Evolutionary conservation across 2,888 invertebrate species (phyloP), one percentile per base, ranked within the genome.

Genomic region (Nomada lathburiana): DNA sequence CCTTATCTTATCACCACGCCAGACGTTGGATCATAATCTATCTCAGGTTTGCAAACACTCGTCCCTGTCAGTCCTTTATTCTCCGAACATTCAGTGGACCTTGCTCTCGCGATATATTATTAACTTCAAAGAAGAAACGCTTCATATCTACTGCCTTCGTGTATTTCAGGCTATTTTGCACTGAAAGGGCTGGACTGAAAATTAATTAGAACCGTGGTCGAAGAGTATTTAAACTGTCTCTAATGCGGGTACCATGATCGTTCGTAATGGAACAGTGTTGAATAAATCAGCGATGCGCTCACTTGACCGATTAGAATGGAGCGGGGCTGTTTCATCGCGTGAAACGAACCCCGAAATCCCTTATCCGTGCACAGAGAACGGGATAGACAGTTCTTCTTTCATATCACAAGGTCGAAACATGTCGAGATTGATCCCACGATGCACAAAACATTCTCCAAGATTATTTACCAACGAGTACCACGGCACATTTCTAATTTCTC

Each of bases 401-500:
- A 23, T 64, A 68, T 64, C 5, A 5, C 18, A 16, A 26, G 47
- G 60, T 63, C 68, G 63, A 82, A 82, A 80, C 64, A 76, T 65
- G 64, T 63, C 55, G 36, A 29, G 69, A 69, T 47, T 65, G 62
- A 62, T 81, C 82, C 44, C n/a, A 20, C 64, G 47, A 62, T 65
- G 55, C 52, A 71, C 57, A 75, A 70, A 71, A 80, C 71, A 82
- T 68, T 69, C 67, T 64, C 63, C 77, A 71, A 82, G 74, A 82
- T 75, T 82, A 75, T 82, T 71, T 69, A 44, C 52, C 23, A 0
- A 50, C 53, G 47, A 71, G 81, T 36, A 71, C 79, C 83, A 76
- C 69, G 72, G 79, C 79, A 76, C 82, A 84, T 86, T 89, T 86
- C 82, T 89, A 86, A 89, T 89, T 86, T 89, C 86, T 84, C 74